Evolutionary conservation across 2,888 invertebrate species (phyloP).

Genomic region (Adelognathus sp.): DNA sequence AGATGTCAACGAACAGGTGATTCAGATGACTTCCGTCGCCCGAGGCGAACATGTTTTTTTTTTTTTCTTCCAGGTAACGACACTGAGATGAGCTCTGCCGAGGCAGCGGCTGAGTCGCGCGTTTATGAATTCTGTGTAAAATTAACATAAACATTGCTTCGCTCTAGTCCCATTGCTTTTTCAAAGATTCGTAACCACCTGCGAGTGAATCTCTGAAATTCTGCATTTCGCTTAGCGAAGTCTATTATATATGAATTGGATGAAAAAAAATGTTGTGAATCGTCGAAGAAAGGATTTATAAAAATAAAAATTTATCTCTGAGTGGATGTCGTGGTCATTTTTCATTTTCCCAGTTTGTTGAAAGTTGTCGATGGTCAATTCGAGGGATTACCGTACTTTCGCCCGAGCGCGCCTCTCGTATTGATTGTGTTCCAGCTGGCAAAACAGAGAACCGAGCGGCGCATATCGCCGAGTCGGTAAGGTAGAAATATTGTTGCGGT

Average conservation of each 20-base stretch:
- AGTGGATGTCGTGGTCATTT: too few relatives aligned
- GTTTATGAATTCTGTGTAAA: background rate
- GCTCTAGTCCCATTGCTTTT: constrained; percentile 2
- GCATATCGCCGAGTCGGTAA: background rate
- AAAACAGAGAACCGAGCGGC: background rate
- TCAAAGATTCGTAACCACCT: background rate
- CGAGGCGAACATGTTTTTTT: background rate
- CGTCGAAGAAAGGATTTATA: background rate
- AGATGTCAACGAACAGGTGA: constrained; percentile 59
- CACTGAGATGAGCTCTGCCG: background rate
- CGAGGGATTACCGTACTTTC: background rate
- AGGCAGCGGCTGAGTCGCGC: background rate
- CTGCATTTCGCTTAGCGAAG: background rate
- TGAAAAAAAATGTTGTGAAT: background rate
- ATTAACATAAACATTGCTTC: background rate
- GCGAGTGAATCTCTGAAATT: constrained; percentile 9
- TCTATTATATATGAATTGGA: background rate
- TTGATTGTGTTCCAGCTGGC: constrained; percentile 15
- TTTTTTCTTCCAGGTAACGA: background rate
- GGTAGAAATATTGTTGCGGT: background rate
- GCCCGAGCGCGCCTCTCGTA: background rate
- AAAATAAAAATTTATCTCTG: background rate
- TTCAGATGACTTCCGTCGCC: constrained; percentile 43
- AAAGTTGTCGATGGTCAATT: background rate
- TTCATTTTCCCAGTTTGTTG: background rate